Percentiles rank a stretch among this genome's conserved stretches.
Conservation (phyloP, 1,140 invertebrate genomes). For the Diorhabda elongata region DNA sequence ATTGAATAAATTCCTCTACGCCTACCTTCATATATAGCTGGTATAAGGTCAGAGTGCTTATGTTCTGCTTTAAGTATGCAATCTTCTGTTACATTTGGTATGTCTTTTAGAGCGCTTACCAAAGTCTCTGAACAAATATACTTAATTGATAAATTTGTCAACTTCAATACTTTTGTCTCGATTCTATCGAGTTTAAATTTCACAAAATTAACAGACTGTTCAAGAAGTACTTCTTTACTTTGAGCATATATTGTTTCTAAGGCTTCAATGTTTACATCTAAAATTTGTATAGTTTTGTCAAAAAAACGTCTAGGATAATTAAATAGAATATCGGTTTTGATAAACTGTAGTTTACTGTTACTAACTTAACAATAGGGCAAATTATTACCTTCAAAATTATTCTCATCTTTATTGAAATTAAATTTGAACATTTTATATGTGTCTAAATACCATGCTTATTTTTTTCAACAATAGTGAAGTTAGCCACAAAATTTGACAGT, state of each 20-base stretch:
- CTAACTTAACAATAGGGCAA: no score
- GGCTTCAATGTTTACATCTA: background rate
- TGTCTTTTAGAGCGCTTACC: slow-evolving; percentile 22
- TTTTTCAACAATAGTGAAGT: no score
- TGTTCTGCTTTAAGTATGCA: slow-evolving; percentile 58
- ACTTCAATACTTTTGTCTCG: background rate
- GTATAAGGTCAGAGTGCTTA: slow-evolving; percentile 66
- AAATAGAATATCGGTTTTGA: no score
- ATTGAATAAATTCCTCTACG: slow-evolving; percentile 15
- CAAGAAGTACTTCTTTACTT: background rate
- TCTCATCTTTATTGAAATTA: no score
- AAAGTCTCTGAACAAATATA: slow-evolving; percentile 26
- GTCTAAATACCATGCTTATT: no score
- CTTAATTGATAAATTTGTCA: background rate
- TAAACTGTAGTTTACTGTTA: no score
- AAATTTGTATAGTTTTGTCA: no score
- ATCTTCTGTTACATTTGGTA: slow-evolving; percentile 7
- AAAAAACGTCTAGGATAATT: no score
- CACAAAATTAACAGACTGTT: no score
- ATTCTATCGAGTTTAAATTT: background rate
- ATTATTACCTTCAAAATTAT: no score
- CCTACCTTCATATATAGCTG: slow-evolving; percentile 69
- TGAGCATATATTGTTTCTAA: background rate
- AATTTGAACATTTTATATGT: no score
- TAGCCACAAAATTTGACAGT: no score